Conservation (phyloP, 2,797 vertebrate genomes). For the Enteromius anoplus region DNA sequence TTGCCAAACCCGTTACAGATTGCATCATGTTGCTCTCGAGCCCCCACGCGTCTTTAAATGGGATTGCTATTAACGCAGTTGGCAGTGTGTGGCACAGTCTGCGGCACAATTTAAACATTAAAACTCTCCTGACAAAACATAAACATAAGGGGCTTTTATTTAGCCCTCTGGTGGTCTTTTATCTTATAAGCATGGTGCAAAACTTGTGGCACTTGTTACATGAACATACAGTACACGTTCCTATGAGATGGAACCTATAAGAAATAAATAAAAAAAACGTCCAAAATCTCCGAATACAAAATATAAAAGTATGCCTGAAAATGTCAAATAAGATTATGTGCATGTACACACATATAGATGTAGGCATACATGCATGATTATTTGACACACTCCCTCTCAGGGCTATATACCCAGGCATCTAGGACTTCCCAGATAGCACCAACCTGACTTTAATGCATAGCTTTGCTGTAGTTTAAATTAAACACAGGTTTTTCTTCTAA, state of each 20-base stretch:
- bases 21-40: slow-evolving; percentile 7
- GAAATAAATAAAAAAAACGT: neutral
- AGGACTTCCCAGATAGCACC: too few relatives aligned
- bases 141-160: neutral
- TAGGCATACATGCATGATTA: too few relatives aligned
- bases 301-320: neutral
- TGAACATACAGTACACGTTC: neutral
- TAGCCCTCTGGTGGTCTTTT: neutral
- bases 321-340: neutral
- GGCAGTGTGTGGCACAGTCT: neutral
- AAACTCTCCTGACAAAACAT: neutral
- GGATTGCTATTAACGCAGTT: neutral
- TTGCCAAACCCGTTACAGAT: slow-evolving; percentile 14
- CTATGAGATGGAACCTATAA: neutral
- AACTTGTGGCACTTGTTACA: neutral
- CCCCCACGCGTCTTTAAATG: neutral
- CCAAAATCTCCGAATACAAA: neutral
- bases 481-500: too few relatives aligned
- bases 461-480: too few relatives aligned
- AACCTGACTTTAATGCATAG: too few relatives aligned
- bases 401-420: too few relatives aligned
- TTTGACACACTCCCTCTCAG: too few relatives aligned
- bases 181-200: neutral
- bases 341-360: too few relatives aligned
- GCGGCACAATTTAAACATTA: neutral